Percentiles rank a stretch among this genome's conserved stretches.
These are phyloP conservation scores for Pangasius mekongensis DNA, from an alignment of 2,797 vertebrate genomes.

Conservation along the genomic window DNA sequence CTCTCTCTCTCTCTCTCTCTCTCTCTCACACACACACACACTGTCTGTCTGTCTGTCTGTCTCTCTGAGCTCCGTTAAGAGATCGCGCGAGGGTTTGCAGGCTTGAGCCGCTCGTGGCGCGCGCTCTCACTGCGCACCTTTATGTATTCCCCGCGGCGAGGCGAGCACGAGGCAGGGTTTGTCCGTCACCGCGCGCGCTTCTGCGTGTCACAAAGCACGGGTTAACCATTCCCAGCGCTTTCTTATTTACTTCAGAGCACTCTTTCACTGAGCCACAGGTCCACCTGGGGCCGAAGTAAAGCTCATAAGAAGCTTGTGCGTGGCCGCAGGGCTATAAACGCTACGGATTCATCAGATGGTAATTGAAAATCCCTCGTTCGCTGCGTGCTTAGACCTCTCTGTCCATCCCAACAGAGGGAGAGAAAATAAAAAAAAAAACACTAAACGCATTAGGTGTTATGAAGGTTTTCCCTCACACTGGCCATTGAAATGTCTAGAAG, in stretches of 20 bases:
- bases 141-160: conserved; percentile 13
- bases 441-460: conserved; percentile 28
- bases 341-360: conserved; percentile 69
- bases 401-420: background rate
- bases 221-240: conserved; percentile 44
- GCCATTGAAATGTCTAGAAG: conserved; percentile 24
- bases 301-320: conserved; percentile 82
- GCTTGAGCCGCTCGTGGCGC: background rate
- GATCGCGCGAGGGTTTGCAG: background rate
- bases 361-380: conserved; percentile 62
- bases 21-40: background rate
- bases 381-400: conserved; percentile 46
- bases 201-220: background rate
- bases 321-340: conserved; percentile 79
- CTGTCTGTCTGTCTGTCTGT: background rate
- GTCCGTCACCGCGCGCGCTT: conserved; percentile 2
- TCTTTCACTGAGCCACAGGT: conserved; percentile 70
- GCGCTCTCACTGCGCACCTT: background rate
- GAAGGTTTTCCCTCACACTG: conserved; percentile 31
- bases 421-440: background rate
- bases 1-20: background rate
- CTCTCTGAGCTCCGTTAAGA: background rate
- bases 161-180: conserved; percentile 5
- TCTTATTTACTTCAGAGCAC: conserved; percentile 42
- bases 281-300: conserved; percentile 75